A percentile compares a stretch with the other conserved stretches of the same genome.
These are phyloP conservation scores for Holotrichia oblita DNA, from an alignment of 1,140 invertebrate species.

Conservation along the genomic window DNA sequence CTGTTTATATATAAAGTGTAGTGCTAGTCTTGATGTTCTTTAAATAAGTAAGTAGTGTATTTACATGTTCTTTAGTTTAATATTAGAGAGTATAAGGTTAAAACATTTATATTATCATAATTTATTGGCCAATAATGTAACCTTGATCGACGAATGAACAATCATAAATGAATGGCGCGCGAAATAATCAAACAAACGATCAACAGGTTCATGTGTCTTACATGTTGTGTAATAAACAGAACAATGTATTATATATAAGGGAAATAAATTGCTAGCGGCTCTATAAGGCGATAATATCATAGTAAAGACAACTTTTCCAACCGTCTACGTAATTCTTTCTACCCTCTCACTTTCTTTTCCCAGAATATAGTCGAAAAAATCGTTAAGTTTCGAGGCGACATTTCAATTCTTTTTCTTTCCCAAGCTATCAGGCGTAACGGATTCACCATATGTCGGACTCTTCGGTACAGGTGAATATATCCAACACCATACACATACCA, in stretches of 20 bases:
- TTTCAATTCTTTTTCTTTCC: conserved; percentile 29
- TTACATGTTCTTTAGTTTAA: no score
- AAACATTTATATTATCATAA: no score
- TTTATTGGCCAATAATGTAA: not conserved
- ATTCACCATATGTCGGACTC: conserved; percentile 37
- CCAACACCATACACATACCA: conserved; percentile 25
- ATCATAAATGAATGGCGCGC: not conserved
- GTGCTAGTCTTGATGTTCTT: no score
- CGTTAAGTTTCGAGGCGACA: conserved; percentile 24
- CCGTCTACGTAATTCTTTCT: not conserved
- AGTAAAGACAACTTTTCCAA: not conserved
- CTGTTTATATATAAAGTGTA: no score
- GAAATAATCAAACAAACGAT: not conserved
- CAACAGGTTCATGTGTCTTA: conserved; percentile 1
- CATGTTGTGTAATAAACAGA: not conserved
- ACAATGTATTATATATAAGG: not conserved
- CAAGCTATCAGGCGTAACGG: conserved; percentile 40
- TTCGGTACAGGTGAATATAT: conserved; percentile 23
- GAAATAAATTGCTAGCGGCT: not conserved
- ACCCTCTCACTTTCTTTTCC: not conserved
- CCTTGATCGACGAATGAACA: not conserved
- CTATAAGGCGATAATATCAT: not conserved
- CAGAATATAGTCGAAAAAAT: conserved; percentile 19
- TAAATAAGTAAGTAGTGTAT: no score
- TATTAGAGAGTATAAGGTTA: no score